Evolutionary conservation across 2,888 invertebrate species (phyloP), one percentile per base, ranked within the genome.

Genomic region (Zele albiditarsus): DNA sequence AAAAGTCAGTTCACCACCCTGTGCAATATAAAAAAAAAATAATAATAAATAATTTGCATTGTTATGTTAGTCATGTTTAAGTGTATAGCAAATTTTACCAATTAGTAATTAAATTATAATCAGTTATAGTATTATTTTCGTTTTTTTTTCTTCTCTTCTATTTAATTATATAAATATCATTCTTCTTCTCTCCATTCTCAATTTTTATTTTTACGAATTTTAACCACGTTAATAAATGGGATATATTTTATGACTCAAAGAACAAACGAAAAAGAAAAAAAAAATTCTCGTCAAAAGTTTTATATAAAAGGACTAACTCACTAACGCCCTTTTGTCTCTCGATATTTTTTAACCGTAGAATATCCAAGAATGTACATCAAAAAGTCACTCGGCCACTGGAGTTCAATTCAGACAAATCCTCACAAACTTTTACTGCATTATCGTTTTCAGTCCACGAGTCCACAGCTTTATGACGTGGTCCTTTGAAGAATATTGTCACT

Each of bases 281-380:
- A 25, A 20, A 28, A 8, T 28, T 71, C 80, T 84, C 84, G 80
- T 85, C 83, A 86, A 86, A 86, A 82, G 74, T 84, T 79, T 71
- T n/a, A 20, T 53, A 71, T 71, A 76, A 79, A 83, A 81, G 77
- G 81, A 81, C 77, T 71, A 71, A 38, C 33, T 10, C 20, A 53
- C 6, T 20, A 53, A 53, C 10, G 8, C 16, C 2, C 53, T 66
- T 66, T 60, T 60, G 60, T 27, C 60, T 60, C 12, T 28, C 28
- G 12, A 28, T 14, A n/a, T 14, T 28, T 53, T 28, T 60, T n/a
- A 77, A 68, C 73, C 74, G 78, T 85, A 83, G 84, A 86, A 84
- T 78, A 79, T 53, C 74, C 38, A 8, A 8, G 38, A 76, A 78
- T 73, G 76, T 74, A 77, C 74, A 74, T 65, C 65, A 65, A 70